Base-by-base conservation (phyloP, 2,888 invertebrate species). In the Cyclophora punctaria region DNA sequence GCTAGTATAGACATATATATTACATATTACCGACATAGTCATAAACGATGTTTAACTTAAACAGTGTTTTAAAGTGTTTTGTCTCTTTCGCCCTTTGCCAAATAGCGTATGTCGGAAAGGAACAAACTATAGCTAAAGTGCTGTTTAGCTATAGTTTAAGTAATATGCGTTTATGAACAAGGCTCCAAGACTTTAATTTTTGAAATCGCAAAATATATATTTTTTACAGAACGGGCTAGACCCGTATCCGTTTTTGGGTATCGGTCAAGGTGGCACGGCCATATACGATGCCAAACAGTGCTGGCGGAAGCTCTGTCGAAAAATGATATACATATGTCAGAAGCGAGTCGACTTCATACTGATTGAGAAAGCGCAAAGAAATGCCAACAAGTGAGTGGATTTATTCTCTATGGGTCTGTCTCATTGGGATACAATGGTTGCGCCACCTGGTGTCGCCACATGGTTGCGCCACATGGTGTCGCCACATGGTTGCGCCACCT, bases 311-410 rank as follows among this genome's bases (percentile, higher is more conserved):
- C 51, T 85, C 0, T 50, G 84, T 0, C 75, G 60, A 49, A 48
- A 66, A 0, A 54, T 77, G n/a, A 59, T 83, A 0, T 0, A 58
- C 3, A 69, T 84, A 46, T 48, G 75, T 4, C 65, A 79, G 46
- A 54, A 69, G 0, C 61, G 73, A 3, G 46, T 34, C 0, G 66
- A 66, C 42, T 86, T 79, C 44, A 0, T 4, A 0, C 47, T 64
- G 5, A 56, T 86, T 0, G 75, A 83, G 0, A 0, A 1, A 0
- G 73, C 79, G 0, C 54, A 83, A 34, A 78, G 57, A 34, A 66
- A 61, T 0, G 84, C 84, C 2, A 82, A 70, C 35, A 84, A 85
- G 86, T 87, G 55, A 77, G 85, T 73, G 6, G 20, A 37, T 37
- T 5, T 37, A 20, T 20, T 20, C 1, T 37, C 4, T 37, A 37